Evolutionary conservation across 1,140 invertebrate species (phyloP).

Genomic region (Drosophila sproati): DNA sequence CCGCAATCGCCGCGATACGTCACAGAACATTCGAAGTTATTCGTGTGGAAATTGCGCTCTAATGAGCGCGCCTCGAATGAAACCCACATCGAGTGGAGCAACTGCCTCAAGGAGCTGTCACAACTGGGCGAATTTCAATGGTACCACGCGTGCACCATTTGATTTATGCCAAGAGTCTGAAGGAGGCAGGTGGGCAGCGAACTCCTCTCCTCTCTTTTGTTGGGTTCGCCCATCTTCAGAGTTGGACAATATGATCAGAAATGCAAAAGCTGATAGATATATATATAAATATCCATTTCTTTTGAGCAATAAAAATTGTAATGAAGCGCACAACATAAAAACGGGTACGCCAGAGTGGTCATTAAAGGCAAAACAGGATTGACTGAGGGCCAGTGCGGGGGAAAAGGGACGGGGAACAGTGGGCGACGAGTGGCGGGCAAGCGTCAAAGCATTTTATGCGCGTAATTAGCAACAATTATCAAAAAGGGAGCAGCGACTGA

Average conservation of each 20-base stretch:
- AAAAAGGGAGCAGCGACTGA: conserved; percentile 20
- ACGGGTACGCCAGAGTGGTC: conserved; percentile 56
- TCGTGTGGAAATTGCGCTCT: conserved; percentile 74
- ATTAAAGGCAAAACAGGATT: conserved; percentile 51
- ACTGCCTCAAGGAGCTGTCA: conserved; percentile 1
- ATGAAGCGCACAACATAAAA: conserved; percentile 75
- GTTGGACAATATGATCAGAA: conserved; percentile 12
- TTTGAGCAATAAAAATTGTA: conserved; percentile 71
- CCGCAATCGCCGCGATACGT: conserved; percentile 65
- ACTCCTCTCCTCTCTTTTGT: neutral
- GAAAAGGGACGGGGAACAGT: neutral
- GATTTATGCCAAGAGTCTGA: conserved; percentile 54
- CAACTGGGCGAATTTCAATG: conserved; percentile 63
- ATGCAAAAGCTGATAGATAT: conserved; percentile 23
- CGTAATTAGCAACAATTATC: conserved; percentile 75
- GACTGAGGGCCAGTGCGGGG: neutral
- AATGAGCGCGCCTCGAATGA: conserved; percentile 46
- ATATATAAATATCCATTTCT: conserved; percentile 19
- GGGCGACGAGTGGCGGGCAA: neutral
- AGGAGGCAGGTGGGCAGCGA: conserved; percentile 29
- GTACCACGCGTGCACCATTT: conserved; percentile 67
- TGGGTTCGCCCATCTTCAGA: conserved; percentile 13
- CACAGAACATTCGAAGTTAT: conserved; percentile 75
- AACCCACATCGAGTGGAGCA: neutral
- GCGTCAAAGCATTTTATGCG: conserved; percentile 65